Evolutionary conservation across 2,888 invertebrate species (phyloP).

Genomic region (Tetranychus piercei): DNA sequence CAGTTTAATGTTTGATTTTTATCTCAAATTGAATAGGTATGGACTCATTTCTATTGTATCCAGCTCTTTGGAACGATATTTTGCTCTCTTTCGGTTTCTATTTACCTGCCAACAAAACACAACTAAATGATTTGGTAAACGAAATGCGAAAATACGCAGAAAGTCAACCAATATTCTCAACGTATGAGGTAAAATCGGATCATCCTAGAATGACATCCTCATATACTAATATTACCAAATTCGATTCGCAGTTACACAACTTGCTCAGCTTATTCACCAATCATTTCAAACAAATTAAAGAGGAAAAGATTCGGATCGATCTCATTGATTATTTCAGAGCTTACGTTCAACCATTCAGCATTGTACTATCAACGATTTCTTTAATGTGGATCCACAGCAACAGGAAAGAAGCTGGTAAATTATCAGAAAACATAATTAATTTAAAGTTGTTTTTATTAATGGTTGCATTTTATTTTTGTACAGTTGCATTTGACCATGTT

Average conservation of each 20-base stretch:
- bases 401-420: neutral
- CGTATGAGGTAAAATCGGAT: slow-evolving; percentile 15
- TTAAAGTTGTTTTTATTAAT: neutral
- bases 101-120: slow-evolving; percentile 7
- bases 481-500: slow-evolving; percentile 11
- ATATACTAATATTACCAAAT: neutral
- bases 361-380: slow-evolving; percentile 14
- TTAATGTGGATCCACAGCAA: slow-evolving; percentile 21
- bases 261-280: slow-evolving; percentile 6
- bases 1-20: neutral
- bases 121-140: slow-evolving; percentile 9
- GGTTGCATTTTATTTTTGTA: neutral
- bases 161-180: slow-evolving; percentile 19
- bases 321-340: slow-evolving; percentile 19
- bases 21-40: slow-evolving; percentile 15
- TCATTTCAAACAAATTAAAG: slow-evolving; percentile 4
- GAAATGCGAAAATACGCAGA: slow-evolving; percentile 18
- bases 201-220: neutral
- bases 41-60: slow-evolving; percentile 12
- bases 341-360: slow-evolving; percentile 15
- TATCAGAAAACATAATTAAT: neutral
- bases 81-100: slow-evolving; percentile 21
- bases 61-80: slow-evolving; percentile 20
- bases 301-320: slow-evolving; percentile 14
- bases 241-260: slow-evolving; percentile 9